Percentiles rank a stretch among this genome's conserved stretches.
phyloP scores from a whole-genome alignment of 2,113 vertebrate genomes.

The Ailurus styani region DNA sequence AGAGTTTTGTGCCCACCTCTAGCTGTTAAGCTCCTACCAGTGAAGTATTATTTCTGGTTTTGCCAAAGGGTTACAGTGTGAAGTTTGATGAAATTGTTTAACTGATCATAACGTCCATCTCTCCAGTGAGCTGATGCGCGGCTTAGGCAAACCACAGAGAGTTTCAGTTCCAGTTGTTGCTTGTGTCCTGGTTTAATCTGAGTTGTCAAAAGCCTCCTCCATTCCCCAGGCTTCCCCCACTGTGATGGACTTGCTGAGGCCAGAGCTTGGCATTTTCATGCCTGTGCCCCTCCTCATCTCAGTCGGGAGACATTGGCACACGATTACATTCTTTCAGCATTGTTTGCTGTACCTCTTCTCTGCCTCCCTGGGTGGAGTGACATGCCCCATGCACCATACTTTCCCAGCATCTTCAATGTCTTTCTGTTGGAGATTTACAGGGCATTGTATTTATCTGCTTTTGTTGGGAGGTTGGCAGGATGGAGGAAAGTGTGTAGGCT shows the following conservation, averaged over 20 bases:
- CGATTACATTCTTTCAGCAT: background rate
- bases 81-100: background rate
- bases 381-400: background rate
- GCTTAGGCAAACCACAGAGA: constrained; percentile 18
- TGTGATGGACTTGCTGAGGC: background rate
- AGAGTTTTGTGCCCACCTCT: background rate
- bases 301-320: background rate
- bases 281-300: background rate
- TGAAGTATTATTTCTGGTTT: background rate
- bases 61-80: background rate
- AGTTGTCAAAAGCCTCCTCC: background rate
- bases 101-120: background rate
- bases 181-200: background rate
- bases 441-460: background rate
- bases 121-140: background rate
- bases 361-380: background rate
- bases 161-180: constrained; percentile 17
- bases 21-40: background rate
- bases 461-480: background rate
- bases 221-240: background rate
- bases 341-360: background rate
- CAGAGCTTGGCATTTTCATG: background rate
- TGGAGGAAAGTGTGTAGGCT: background rate
- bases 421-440: background rate
- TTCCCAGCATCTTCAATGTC: background rate